Evolutionary conservation across 2,888 invertebrate species (phyloP).

Genomic region (Ditula angustiorana): DNA sequence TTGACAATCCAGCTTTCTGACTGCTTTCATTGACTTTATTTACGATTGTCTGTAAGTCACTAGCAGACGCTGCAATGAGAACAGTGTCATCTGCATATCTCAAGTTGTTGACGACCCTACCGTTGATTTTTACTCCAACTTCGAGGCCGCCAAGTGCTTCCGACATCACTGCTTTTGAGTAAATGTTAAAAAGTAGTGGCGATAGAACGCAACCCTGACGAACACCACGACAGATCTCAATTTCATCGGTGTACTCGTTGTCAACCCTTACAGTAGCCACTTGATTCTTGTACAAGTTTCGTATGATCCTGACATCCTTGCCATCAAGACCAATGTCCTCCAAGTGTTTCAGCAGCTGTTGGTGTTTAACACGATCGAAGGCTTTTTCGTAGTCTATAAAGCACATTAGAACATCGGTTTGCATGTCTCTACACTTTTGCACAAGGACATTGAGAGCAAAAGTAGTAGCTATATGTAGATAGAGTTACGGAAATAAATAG

Average conservation of each 20-base stretch:
- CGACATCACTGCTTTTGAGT: not conserved
- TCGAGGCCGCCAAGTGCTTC: constrained; percentile 27
- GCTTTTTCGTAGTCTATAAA: not conserved
- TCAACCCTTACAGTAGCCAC: not conserved
- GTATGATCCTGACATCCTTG: not conserved
- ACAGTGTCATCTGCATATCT: no score
- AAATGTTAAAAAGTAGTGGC: constrained; percentile 11
- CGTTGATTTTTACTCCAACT: no score
- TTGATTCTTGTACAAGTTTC: not conserved
- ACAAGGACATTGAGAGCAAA: not conserved
- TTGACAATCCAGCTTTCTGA: no score
- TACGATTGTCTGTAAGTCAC: no score
- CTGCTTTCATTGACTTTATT: no score
- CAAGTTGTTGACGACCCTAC: no score
- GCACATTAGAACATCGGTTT: not conserved
- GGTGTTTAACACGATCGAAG: no score
- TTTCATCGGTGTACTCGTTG: no score
- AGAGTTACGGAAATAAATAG: not conserved
- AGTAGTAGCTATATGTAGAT: not conserved
- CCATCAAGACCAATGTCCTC: not conserved
- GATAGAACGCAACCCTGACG: no score
- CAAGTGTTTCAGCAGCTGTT: not conserved
- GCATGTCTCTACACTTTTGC: not conserved
- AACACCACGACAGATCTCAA: no score
- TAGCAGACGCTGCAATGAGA: no score